Conservation (phyloP, 2,797 vertebrate genomes). For the Cirrhinus molitorella region DNA sequence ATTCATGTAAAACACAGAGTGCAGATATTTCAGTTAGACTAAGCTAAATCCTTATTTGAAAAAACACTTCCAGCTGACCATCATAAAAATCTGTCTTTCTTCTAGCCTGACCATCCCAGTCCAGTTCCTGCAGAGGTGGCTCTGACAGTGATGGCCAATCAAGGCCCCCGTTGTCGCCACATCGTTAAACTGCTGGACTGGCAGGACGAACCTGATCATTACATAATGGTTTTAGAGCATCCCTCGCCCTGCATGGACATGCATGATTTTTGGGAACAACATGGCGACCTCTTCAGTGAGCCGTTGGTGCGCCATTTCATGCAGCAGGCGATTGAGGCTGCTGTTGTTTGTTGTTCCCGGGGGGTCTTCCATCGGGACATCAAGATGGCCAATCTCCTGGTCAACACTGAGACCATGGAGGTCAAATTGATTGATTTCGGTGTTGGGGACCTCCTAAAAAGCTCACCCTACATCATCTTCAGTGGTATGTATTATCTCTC, state of each 20-base stretch:
- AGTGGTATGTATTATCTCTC: background rate
- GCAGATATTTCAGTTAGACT: too few species aligned
- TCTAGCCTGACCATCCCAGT: too few species aligned
- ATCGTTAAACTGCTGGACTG: background rate
- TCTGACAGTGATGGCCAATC: background rate
- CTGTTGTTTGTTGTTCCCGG: background rate
- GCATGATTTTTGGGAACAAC: too few species aligned
- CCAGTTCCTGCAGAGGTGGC: background rate
- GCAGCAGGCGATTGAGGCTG: background rate
- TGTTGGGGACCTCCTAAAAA: background rate
- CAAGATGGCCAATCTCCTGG: too few species aligned
- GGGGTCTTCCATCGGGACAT: background rate
- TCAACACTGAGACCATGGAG: too few species aligned
- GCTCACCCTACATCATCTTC: background rate
- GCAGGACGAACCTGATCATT: background rate
- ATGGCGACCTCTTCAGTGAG: background rate
- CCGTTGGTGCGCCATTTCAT: background rate
- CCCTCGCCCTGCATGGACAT: background rate
- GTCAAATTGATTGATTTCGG: background rate
- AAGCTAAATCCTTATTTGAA: too few species aligned
- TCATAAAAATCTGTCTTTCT: too few species aligned
- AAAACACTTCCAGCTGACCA: too few species aligned
- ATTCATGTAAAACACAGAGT: too few species aligned
- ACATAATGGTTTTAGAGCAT: too few species aligned
- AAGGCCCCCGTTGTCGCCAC: too few species aligned